Base-by-base conservation (phyloP, 2,113 vertebrate genomes). In the Calonectris borealis region DNA sequence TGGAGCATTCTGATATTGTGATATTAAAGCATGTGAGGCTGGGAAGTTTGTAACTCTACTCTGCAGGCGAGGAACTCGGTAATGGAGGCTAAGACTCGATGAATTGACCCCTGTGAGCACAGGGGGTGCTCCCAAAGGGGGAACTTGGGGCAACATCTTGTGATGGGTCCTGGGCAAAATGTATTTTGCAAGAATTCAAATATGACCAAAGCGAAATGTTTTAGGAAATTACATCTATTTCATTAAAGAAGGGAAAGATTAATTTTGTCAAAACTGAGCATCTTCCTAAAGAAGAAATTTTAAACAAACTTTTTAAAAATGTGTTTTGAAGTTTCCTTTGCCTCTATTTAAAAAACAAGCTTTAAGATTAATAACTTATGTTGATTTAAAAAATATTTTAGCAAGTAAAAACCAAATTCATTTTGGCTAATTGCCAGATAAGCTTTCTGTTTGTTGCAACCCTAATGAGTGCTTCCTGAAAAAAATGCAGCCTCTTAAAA, bases 201-300 rank as follows among this genome's bases (percentile, higher is more conserved):
- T 16, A 31, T 32, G 8, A 21, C 3, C 10, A 15, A 36, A 73
- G 1, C 0, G 0, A 42, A 49, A 42, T 2, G 15, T 16, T 24
- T 72, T 27, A 10, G 40, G 36, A 51, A 10, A 6, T 48, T 52
- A 24, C 7, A 2, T 9, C 11, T 9, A 1, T 52, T 40, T 31
- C 2, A 3, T 11, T 58, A 9, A 36, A 24, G 34, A 49, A 17
- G 13, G 26, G 9, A 6, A 16, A 32, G 11, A 13, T 44, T 49
- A 11, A 21, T 44, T 73, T 34, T 84, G 29, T 66, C 72, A 17
- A 55, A 54, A 27, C 10, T 2, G 5, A n/a, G 5, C 3, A 1
- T 48, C 6, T 61, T 48, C 18, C 22, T 49, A 21, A 83, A 64
- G 69, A 19, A 60, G 54, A 25, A 13, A 15, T 10, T 29, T 68